Percentiles rank a stretch among this genome's conserved stretches.
phyloP scores from a whole-genome alignment of 2,113 vertebrate genomes.

The Carlito syrichta region DNA sequence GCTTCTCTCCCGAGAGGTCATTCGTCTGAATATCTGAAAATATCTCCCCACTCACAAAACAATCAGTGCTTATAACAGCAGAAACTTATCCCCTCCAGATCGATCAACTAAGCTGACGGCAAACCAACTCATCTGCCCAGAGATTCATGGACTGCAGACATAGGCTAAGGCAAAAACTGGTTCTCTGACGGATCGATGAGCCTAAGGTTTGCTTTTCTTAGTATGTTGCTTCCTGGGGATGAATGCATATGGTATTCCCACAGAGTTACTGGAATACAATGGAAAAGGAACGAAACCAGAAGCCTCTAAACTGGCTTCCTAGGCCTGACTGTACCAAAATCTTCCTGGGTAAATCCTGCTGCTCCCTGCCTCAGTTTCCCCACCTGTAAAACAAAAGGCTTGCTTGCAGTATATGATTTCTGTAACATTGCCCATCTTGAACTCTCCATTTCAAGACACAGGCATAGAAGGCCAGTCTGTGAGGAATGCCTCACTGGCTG shows the following conservation, averaged over 20 bases:
- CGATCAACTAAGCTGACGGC: neutral
- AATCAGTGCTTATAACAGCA: neutral
- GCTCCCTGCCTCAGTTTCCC: neutral
- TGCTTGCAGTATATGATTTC: neutral
- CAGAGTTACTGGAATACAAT: neutral
- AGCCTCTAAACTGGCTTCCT: neutral
- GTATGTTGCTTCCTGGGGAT: neutral
- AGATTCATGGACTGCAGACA: rapidly evolving
- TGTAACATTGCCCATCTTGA: neutral
- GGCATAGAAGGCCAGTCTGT: neutral
- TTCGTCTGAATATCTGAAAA: neutral
- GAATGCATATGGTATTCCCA: neutral
- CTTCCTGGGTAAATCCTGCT: neutral
- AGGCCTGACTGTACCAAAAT: neutral
- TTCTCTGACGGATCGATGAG: neutral
- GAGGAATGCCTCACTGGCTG: neutral
- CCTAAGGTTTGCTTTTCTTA: neutral
- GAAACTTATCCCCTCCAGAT: neutral
- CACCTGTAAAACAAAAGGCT: neutral
- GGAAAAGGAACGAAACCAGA: neutral
- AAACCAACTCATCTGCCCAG: neutral
- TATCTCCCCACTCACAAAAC: neutral
- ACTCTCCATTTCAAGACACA: neutral
- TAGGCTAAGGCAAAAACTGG: rapidly evolving
- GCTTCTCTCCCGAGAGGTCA: neutral